Percentiles rank a stretch among this genome's conserved stretches.
These are phyloP conservation scores for Monochamus alternatus DNA, from an alignment of 2,888 invertebrate species.

Conservation along the genomic window DNA sequence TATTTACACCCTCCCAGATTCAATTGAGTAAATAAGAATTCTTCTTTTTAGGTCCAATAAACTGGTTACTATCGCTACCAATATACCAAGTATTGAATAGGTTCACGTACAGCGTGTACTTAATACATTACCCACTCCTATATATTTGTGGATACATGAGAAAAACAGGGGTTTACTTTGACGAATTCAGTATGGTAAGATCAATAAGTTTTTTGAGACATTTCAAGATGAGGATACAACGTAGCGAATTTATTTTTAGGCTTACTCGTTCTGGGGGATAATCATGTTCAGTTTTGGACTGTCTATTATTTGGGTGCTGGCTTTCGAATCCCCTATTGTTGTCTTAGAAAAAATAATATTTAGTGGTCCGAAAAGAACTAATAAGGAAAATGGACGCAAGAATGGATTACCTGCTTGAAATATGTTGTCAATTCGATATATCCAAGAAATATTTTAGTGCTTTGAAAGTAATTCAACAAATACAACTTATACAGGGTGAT, in stretches of 20 bases:
- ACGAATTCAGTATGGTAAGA: conserved; percentile 57
- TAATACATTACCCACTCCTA: conserved; percentile 69
- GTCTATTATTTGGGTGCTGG: conserved; percentile 67
- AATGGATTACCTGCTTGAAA: too few relatives aligned
- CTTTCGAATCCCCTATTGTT: conserved; percentile 69
- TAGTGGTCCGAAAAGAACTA: neutral
- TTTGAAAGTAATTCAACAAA: too few relatives aligned
- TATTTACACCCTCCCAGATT: neutral
- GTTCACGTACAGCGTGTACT: conserved; percentile 74
- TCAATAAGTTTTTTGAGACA: neutral
- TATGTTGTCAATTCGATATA: too few relatives aligned
- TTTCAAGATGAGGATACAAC: neutral
- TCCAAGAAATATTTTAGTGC: too few relatives aligned
- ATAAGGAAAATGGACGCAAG: too few relatives aligned
- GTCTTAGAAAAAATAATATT: conserved; percentile 65
- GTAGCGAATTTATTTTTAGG: conserved; percentile 53
- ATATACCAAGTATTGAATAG: conserved; percentile 73
- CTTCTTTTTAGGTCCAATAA: conserved; percentile 69
- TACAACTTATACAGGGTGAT: too few relatives aligned
- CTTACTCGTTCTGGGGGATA: conserved; percentile 68
- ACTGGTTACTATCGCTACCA: conserved; percentile 72
- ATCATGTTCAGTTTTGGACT: conserved; percentile 66
- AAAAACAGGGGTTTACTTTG: conserved; percentile 53
- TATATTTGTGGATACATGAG: conserved; percentile 49
- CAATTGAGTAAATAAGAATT: neutral